Conservation (phyloP, 2,888 invertebrate species). For the Acanthosoma haemorrhoidale region DNA sequence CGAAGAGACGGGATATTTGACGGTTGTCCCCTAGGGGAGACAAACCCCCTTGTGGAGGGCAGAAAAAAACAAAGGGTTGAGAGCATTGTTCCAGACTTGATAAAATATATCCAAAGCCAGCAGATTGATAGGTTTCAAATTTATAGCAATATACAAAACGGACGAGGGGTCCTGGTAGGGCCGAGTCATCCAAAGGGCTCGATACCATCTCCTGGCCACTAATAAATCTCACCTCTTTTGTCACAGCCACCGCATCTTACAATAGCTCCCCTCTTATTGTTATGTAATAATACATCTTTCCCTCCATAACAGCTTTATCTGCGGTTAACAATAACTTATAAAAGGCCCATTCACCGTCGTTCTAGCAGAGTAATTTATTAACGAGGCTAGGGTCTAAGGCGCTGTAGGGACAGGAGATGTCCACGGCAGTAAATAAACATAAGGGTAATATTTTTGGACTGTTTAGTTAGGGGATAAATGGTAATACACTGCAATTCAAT, state of each 20-base stretch:
- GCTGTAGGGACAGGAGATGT: too few relatives aligned
- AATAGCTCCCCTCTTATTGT: conserved; percentile 4
- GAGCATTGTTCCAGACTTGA: not conserved
- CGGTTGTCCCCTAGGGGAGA: too few relatives aligned
- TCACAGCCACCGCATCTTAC: not conserved
- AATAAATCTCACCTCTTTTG: conserved; percentile 10
- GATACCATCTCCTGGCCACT: not conserved
- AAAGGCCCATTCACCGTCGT: not conserved
- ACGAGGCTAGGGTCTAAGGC: too few relatives aligned
- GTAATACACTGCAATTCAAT: too few relatives aligned
- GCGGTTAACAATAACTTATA: conserved; percentile 6
- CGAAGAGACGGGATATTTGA: too few relatives aligned
- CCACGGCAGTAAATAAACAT: too few relatives aligned
- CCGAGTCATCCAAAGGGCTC: not conserved
- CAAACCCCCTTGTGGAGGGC: too few relatives aligned
- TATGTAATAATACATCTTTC: not conserved
- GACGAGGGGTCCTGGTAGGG: not conserved
- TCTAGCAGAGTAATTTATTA: too few relatives aligned
- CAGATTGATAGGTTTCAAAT: not conserved
- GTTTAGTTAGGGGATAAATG: too few relatives aligned
- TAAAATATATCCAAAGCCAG: not conserved
- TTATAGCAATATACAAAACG: conserved; percentile 7
- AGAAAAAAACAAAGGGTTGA: not conserved
- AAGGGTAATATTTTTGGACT: too few relatives aligned
- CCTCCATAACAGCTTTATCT: conserved; percentile 11